These are phyloP conservation scores for Chrysolina haemoptera DNA, from an alignment of 2,888 invertebrate species.

Conservation along the genomic window DNA sequence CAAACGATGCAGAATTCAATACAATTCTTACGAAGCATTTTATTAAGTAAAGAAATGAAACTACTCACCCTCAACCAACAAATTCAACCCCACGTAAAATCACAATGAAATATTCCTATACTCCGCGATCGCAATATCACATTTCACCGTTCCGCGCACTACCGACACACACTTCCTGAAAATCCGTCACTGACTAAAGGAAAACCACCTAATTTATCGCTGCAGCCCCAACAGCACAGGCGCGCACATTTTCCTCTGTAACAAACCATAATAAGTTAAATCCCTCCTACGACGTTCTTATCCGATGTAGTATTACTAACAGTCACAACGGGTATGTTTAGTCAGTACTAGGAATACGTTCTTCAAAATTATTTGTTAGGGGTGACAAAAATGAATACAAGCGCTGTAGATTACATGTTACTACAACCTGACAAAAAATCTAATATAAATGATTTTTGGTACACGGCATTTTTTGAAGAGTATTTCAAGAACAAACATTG, in stretches of 20 bases:
- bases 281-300: constrained; percentile 3
- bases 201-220: constrained; percentile 17
- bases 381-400: too few species aligned
- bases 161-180: background rate
- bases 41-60: background rate
- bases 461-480: too few species aligned
- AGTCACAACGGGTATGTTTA: too few species aligned
- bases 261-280: constrained; percentile 10
- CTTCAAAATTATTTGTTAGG: too few species aligned
- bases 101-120: constrained; percentile 1
- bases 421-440: too few species aligned
- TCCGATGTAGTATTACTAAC: background rate
- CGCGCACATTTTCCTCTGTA: constrained; percentile 8
- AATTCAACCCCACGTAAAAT: background rate
- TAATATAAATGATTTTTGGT: too few species aligned
- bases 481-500: too few species aligned
- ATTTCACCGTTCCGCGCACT: constrained; percentile 8
- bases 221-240: constrained; percentile 12
- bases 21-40: too few species aligned
- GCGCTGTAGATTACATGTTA: too few species aligned
- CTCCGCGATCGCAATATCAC: constrained; percentile 14
- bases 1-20: too few species aligned
- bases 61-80: constrained; percentile 4
- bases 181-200: constrained; percentile 6
- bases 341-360: too few species aligned